phyloP scores from a whole-genome alignment of 2,888 invertebrate genomes.

The Melieria picta region DNA sequence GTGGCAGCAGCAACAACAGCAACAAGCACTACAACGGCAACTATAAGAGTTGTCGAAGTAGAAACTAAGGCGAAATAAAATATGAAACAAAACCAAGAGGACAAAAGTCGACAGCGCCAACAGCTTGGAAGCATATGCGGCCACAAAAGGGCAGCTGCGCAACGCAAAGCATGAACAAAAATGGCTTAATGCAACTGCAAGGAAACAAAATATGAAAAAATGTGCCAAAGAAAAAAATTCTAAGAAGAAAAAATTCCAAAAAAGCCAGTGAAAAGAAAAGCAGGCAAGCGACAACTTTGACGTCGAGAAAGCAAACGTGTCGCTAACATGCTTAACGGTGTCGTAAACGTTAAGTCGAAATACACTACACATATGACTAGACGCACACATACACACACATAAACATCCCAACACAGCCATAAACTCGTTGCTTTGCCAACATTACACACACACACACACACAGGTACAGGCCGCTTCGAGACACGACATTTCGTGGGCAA shows the following conservation, averaged over 20 bases:
- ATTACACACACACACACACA: neutral
- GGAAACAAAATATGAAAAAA: neutral
- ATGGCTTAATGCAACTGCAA: neutral
- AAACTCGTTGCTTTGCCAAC: neutral
- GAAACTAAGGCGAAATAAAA: too few relatives aligned
- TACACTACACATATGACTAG: neutral
- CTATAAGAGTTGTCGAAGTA: too few relatives aligned
- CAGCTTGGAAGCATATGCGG: too few relatives aligned
- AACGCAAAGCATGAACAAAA: neutral
- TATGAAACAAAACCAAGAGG: too few relatives aligned
- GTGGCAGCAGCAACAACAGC: too few relatives aligned
- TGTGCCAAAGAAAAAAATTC: neutral
- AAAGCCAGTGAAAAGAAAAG: neutral
- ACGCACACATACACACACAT: constrained; percentile 13
- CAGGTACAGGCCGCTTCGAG: neutral
- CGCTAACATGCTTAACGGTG: constrained; percentile 38
- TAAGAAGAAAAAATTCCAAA: neutral
- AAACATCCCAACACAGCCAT: neutral
- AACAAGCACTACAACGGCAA: too few relatives aligned
- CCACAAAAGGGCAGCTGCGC: neutral
- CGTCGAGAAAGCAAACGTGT: constrained; percentile 33
- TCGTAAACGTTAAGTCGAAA: constrained; percentile 37
- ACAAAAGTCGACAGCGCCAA: too few relatives aligned
- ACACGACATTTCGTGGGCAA: too few relatives aligned
- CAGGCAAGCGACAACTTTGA: neutral